Evolutionary conservation across 2,113 vertebrate species (phyloP).

Genomic region (Eolophus roseicapilla): DNA sequence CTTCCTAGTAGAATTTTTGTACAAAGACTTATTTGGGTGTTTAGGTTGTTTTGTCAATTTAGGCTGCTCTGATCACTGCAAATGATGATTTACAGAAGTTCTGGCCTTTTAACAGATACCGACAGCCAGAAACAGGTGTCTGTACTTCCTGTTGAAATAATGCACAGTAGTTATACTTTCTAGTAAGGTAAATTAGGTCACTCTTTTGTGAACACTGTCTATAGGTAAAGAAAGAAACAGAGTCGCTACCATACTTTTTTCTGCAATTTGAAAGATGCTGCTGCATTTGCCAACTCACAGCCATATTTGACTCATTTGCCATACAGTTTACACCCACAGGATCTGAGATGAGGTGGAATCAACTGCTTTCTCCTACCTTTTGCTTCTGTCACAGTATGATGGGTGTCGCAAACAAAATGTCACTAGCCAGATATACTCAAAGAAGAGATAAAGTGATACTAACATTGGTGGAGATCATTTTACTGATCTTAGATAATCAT

Average conservation of each 20-base stretch:
- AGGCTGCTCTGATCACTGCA: neutral
- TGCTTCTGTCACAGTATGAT: neutral
- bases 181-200: neutral
- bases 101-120: neutral
- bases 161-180: neutral
- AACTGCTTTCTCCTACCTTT: neutral
- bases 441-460: neutral
- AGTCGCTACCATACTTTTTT: neutral
- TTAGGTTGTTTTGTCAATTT: neutral
- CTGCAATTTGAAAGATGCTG: neutral
- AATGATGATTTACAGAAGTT: neutral
- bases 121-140: neutral
- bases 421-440: neutral
- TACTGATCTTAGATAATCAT: neutral
- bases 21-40: neutral
- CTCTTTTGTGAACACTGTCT: neutral
- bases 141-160: neutral
- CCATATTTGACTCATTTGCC: slow-evolving; percentile 4
- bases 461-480: neutral
- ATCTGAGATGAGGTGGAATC: neutral
- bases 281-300: slow-evolving; percentile 7
- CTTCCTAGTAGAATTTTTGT: neutral
- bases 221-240: neutral
- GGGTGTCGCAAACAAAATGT: neutral
- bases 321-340: neutral